Evolutionary conservation across 2,113 vertebrate genomes (phyloP), one percentile per base, ranked within the genome.

Genomic region (Eonycteris spelaea): DNA sequence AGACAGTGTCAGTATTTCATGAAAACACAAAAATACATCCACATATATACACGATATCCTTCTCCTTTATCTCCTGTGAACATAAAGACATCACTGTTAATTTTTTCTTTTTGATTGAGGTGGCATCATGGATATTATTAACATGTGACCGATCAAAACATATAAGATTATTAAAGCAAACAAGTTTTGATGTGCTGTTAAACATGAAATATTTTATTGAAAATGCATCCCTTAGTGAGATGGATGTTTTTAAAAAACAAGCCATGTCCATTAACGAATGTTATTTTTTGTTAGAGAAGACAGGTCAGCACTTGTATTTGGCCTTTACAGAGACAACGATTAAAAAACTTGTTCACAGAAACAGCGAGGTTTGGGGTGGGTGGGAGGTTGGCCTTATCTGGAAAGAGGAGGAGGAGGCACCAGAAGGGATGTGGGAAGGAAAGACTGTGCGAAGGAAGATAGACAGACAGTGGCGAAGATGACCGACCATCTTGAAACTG

Each of bases 401-500:
- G 53, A 14, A 79, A 70, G 51, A 75, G 21, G 18, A 21, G 30
- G 19, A 55, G 73, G 63, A 80, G 24, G 73, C 19, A 6, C 4
- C 14, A 5, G 65, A 43, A 4, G 14, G 6, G 19, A 71, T 1
- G 1, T 30, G 0, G 43, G 21, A 51, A 28, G 40, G 18, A 19
- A 10, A 80, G 33, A 33, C 7, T 1, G 22, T 8, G 30, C n/a
- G 38, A 48, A 16, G 15, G 68, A 11, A 38, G 22, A 15, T 0
- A 38, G 22, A 15, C 0, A 48, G 28, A n/a, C 19, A n/a, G 0
- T 14, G 55, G 30, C 0, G 8, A 21, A 35, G 7, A n/a, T 0
- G 33, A 71, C 16, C 1, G 0, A 71, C 16, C 1, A 0, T 15
- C 13, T 14, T 48, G n/a, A 55, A 43, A 53, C 0, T 0, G 78